phyloP scores from a whole-genome alignment of 37 sponge, comb jelly and placozoan species.

The Geodia barretti region DNA sequence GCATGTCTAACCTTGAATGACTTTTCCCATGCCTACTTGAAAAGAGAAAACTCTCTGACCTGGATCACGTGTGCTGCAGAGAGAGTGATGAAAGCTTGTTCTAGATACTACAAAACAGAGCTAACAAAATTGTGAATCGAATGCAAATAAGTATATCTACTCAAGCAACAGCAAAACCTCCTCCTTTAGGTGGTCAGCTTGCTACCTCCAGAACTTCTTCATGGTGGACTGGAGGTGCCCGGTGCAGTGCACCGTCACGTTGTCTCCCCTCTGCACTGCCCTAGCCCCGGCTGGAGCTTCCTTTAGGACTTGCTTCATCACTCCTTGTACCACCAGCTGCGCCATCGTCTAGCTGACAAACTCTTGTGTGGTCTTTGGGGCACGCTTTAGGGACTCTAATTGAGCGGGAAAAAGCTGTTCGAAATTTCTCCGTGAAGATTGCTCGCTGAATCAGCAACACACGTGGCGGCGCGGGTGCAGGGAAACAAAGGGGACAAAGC shows the following conservation, averaged over 20 bases:
- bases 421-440: background rate
- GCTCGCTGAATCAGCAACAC: background rate
- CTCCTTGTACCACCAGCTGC: background rate
- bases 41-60: slow-evolving; percentile 80
- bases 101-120: no score
- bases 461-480: background rate
- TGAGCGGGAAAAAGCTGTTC: background rate
- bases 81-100: background rate
- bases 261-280: slow-evolving; percentile 16
- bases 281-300: slow-evolving; percentile 13
- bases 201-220: slow-evolving; percentile 87
- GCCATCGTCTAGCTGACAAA: no score
- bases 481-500: background rate
- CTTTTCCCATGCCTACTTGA: slow-evolving; percentile 80
- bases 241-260: slow-evolving; percentile 78
- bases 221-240: slow-evolving; percentile 38
- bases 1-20: slow-evolving; percentile 37
- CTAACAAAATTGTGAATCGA: no score
- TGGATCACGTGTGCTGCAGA: slow-evolving; percentile 69
- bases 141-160: no score
- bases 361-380: no score
- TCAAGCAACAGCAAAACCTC: no score
- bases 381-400: background rate
- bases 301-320: slow-evolving; percentile 46
- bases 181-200: no score